Evolutionary conservation across 2,113 vertebrate genomes (phyloP), one percentile per base, ranked within the genome.

Genomic region (Choloepus hoffmanni): DNA sequence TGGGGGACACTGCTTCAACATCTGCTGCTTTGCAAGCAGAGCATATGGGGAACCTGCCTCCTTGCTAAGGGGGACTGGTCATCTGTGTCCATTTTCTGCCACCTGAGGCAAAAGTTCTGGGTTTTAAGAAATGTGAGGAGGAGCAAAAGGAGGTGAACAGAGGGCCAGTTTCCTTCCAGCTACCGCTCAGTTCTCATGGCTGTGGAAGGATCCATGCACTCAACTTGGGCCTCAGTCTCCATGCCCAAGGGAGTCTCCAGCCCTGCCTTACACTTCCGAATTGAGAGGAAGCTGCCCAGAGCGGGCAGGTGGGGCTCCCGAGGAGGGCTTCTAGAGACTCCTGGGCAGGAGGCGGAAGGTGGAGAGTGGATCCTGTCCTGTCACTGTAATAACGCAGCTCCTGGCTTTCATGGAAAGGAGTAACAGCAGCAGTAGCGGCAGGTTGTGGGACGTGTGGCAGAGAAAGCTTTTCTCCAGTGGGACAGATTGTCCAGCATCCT

Each of bases 1-100:
- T 23, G 28, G 15, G 62, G 12, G 43, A 15, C 45, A 15, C 5
- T 21, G 24, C 72, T 82, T 63, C 28, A 14, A 33, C 30, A 48
- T 89, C 43, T 72, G 74, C n/a, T n/a, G 36, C 55, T 92, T 15
- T 33, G 72, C 26, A 77, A 77, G 60, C 1, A 16, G 40, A 76
- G 60, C 4, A 6, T 0, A 1, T 1, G 0, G 40, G 23, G 24
- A 76, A 14, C 21, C 1, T 0, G 30, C 21, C 19, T 85, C 48
- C 73, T 89, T 24, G 23, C 67, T 36, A 30, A n/a, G 2, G 23
- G 79, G 45, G 12, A n/a, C 33, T 74, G 62, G 90, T 10, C 72
- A 40, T 53, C 68, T 6, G 60, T 50, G 58, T 60, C 28, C 24
- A 55, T 43, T 5, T 26, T 23, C 43, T 60, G 72, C 33, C 53